phyloP scores from a whole-genome alignment of 2,888 invertebrate genomes.

The Merodon equestris region DNA sequence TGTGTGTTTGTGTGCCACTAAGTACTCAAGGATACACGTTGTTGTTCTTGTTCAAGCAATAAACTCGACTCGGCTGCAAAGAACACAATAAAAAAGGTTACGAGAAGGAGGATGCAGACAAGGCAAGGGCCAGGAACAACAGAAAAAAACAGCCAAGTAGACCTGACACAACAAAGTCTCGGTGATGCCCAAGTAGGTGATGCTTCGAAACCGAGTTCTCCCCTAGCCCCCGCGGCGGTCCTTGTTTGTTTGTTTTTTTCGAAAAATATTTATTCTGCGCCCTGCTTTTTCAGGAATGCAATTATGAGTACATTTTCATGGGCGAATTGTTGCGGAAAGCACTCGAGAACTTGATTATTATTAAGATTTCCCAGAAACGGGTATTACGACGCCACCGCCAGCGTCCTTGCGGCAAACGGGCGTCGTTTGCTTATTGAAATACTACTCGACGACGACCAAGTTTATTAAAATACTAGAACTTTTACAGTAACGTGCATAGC shows the following conservation, averaged over 20 bases:
- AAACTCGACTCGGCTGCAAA: constrained; percentile 62
- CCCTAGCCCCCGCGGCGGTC: neutral
- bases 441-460: constrained; percentile 31
- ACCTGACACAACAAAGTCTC: constrained; percentile 58
- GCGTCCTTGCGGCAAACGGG: constrained; percentile 5
- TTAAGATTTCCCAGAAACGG: constrained; percentile 48
- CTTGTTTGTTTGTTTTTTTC: no score
- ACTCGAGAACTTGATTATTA: constrained; percentile 67
- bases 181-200: constrained; percentile 49
- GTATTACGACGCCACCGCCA: neutral
- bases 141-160: constrained; percentile 22
- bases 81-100: constrained; percentile 54
- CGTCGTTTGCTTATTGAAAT: constrained; percentile 48
- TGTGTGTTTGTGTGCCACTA: constrained; percentile 33
- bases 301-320: constrained; percentile 60
- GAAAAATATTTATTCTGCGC: no score
- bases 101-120: constrained; percentile 10
- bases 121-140: no score
- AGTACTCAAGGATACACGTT: constrained; percentile 65
- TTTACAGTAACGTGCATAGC: constrained; percentile 9
- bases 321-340: constrained; percentile 68
- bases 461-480: constrained; percentile 48
- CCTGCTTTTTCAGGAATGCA: constrained; percentile 54
- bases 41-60: constrained; percentile 50
- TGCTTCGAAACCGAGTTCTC: constrained; percentile 40